Evolutionary conservation across 2,888 invertebrate genomes (phyloP).

Genomic region (Thera britannica): DNA sequence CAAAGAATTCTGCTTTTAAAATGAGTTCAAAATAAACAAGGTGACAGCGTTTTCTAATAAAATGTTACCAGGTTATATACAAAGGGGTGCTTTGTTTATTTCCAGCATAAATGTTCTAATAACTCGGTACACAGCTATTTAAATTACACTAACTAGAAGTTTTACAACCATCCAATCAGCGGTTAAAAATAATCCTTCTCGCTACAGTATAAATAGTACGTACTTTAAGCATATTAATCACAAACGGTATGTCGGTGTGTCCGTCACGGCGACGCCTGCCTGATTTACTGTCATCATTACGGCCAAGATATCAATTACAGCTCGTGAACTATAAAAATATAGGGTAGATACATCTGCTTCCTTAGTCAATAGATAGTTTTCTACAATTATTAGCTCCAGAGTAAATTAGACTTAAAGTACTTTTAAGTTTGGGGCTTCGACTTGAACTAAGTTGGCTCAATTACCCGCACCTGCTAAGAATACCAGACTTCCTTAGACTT

Average conservation of each 20-base stretch:
- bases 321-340: background rate
- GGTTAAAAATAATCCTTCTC: constrained; percentile 31
- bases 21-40: background rate
- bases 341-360: background rate
- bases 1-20: background rate
- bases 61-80: background rate
- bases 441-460: no score
- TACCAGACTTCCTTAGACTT: no score
- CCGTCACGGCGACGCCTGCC: constrained; percentile 57
- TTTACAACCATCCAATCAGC: constrained; percentile 12
- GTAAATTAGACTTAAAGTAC: no score
- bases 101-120: background rate
- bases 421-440: no score
- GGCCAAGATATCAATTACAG: constrained; percentile 27
- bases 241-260: constrained; percentile 60
- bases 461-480: no score
- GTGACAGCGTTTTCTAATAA: background rate
- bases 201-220: constrained; percentile 10
- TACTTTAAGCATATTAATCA: constrained; percentile 57
- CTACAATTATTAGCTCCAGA: no score
- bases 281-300: constrained; percentile 71
- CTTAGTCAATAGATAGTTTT: background rate
- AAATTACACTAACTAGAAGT: constrained; percentile 17
- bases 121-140: constrained; percentile 2
- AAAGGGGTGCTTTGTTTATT: background rate